Conservation (phyloP, 2,113 vertebrate species). For the Octodon degus region DNA sequence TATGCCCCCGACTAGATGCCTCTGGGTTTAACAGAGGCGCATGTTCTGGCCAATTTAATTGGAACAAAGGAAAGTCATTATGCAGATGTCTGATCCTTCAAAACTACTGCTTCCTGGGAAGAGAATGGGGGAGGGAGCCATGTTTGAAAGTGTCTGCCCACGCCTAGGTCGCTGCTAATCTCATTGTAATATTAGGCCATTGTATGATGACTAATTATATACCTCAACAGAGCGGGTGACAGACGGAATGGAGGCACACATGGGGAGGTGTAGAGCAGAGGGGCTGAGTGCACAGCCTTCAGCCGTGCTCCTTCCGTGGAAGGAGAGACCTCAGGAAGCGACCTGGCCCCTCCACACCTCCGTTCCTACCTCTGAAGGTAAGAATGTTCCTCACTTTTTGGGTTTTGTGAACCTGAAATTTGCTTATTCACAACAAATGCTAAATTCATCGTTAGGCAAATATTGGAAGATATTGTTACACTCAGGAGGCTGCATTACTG, state of each 20-base stretch:
- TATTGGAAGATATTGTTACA: background rate
- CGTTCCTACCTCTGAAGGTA: background rate
- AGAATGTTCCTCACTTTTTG: background rate
- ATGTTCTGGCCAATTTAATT: conserved; percentile 39
- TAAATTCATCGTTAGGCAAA: background rate
- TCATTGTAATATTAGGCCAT: conserved; percentile 54
- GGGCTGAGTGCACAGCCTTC: accelerated
- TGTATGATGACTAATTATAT: conserved; percentile 54
- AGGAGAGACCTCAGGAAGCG: accelerated
- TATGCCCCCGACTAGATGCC: background rate
- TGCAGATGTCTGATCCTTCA: background rate
- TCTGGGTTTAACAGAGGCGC: background rate
- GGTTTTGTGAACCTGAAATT: background rate
- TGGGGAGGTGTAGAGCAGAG: background rate
- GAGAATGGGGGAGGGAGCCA: conserved; percentile 24
- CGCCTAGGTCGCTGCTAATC: conserved; percentile 48
- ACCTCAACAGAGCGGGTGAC: background rate
- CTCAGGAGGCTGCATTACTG: background rate
- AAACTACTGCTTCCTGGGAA: background rate
- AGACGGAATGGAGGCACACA: background rate
- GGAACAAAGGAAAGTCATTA: conserved; percentile 57
- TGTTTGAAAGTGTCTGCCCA: conserved; percentile 41
- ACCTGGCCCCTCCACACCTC: background rate
- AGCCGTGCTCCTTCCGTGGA: background rate
- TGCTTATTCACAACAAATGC: background rate